Evolutionary conservation across 2,888 invertebrate species (phyloP), one percentile per base, ranked within the genome.

Genomic region (Cephus rjabovi): DNA sequence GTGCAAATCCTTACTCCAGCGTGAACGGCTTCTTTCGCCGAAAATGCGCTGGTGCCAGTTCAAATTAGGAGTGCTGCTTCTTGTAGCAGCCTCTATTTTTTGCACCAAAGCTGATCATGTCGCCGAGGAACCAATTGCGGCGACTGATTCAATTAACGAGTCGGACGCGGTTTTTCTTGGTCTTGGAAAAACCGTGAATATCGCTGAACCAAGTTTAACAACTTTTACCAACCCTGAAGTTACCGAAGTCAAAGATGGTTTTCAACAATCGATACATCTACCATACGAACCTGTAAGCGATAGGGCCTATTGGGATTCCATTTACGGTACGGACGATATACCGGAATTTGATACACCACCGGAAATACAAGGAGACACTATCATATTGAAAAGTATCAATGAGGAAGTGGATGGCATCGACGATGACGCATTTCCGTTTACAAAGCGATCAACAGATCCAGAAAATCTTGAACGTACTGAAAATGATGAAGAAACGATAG

Each of bases 281-380:
- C 31, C 71, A 71, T 71, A 15, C 15, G 31, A 71, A 12, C 68
- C 33, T 9, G 75, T 77, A 68, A 80, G 78, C n/a, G 37, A 31
- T 12, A 81, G 69, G 71, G 76, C 75, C 4, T 79, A 83, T 73
- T 81, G 79, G 80, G 76, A 82, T 40, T 74, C 79, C 56, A 82
- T 82, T 77, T 81, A 82, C 68, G 79, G 79, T 3, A 77, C 78
- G 12, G 77, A 83, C 4, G 75, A 80, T 74, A 77, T 80, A 75
- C 82, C 77, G 68, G 77, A 75, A n/a, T 77, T 79, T 40, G 81
- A 83, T 3, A 75, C 77, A 73, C 75, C 69, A 31, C 78, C 83
- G 35, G 70, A 70, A 30, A 81, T 79, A 31, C 69, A 78, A 12
- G 79, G 79, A 11, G 73, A 75, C 11, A 76, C 76, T 4, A 33